These are phyloP conservation scores for Ochropacha duplaris DNA, from an alignment of 2,888 invertebrate genomes.

Conservation along the genomic window DNA sequence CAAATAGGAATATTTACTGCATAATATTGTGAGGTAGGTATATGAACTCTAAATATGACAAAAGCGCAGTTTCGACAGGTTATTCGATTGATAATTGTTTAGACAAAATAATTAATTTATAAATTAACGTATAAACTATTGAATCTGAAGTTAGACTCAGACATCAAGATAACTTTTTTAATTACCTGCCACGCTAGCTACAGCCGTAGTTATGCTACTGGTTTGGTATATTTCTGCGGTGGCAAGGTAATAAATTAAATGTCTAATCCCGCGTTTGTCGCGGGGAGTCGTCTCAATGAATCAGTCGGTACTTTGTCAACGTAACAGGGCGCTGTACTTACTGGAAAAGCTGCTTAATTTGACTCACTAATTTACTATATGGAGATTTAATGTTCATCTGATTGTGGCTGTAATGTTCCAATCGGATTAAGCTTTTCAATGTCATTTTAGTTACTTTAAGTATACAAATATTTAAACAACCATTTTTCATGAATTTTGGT, in stretches of 20 bases:
- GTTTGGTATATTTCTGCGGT: neutral
- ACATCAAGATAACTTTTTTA: neutral
- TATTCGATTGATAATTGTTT: too few species aligned
- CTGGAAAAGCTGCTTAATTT: slow-evolving; percentile 1
- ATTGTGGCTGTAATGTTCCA: neutral
- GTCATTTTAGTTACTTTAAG: neutral
- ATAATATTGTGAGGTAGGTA: too few species aligned
- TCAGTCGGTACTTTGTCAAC: slow-evolving; percentile 23
- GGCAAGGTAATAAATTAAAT: slow-evolving; percentile 36
- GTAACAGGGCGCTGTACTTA: slow-evolving; percentile 4
- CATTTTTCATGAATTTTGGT: too few species aligned
- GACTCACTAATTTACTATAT: neutral
- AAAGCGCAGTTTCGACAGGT: too few species aligned
- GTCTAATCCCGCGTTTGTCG: slow-evolving; percentile 33
- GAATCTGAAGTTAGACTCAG: too few species aligned
- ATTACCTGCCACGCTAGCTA: neutral
- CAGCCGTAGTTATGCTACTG: neutral
- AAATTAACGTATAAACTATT: too few species aligned
- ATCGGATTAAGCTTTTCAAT: neutral
- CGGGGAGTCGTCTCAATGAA: slow-evolving; percentile 27
- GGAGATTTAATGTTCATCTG: neutral
- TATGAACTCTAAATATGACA: too few species aligned
- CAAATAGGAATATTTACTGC: neutral
- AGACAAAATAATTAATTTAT: too few species aligned
- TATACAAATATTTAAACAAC: neutral